Evolutionary conservation across 2,888 invertebrate genomes (phyloP).

Genomic region (Micoletzkya japonica): DNA sequence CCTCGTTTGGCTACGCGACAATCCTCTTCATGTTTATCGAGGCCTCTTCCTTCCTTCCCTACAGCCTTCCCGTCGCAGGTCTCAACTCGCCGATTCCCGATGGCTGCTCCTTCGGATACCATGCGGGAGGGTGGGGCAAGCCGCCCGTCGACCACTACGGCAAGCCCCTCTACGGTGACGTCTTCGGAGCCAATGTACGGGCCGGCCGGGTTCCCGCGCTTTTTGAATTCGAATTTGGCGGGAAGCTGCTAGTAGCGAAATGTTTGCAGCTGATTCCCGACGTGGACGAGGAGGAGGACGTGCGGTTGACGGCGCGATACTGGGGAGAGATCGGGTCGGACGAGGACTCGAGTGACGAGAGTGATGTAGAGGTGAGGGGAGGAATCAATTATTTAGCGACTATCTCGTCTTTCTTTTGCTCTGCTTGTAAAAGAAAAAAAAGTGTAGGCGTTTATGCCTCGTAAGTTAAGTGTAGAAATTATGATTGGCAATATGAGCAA

Average conservation of each 20-base stretch:
- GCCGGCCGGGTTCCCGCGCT: neutral
- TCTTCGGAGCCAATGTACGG: conserved; percentile 79
- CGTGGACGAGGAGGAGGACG: conserved; percentile 72
- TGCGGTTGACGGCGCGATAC: conserved; percentile 86
- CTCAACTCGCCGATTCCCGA: conserved; percentile 96
- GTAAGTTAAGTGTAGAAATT: no score
- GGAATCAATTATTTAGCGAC: neutral
- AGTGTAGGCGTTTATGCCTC: no score
- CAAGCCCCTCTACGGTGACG: conserved; percentile 96
- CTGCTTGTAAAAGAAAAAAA: no score
- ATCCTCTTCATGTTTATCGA: neutral
- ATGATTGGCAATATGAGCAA: no score
- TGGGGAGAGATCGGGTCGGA: conserved; percentile 98
- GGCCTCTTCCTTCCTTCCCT: neutral
- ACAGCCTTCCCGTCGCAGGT: conserved; percentile 73
- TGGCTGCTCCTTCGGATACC: conserved; percentile 93
- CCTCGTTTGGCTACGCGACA: no score
- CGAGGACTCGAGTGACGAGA: conserved; percentile 68
- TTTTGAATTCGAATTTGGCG: neutral
- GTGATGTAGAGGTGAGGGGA: conserved; percentile 42
- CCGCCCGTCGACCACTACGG: conserved; percentile 98
- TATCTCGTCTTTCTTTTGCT: neutral
- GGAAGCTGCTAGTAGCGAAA: neutral
- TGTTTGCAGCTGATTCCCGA: conserved; percentile 29
- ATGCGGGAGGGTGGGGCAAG: conserved; percentile 99